Evolutionary conservation across 2,797 vertebrate species (phyloP).

Genomic region (Adelosebastes latens): DNA sequence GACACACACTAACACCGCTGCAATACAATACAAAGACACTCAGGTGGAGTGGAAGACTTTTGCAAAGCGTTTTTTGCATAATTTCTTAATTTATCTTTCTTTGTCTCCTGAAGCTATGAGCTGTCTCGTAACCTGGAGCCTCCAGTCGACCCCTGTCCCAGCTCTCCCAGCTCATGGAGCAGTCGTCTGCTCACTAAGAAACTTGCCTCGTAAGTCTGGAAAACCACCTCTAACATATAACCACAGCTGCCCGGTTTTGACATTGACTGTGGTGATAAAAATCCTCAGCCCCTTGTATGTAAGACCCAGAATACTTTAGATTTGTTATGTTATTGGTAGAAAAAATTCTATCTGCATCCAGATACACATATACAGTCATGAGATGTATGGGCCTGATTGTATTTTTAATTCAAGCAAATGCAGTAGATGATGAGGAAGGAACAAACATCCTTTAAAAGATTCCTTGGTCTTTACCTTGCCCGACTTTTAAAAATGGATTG

Average conservation of each 20-base stretch:
- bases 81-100: not conserved
- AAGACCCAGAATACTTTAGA: not conserved
- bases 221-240: not conserved
- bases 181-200: slow-evolving; percentile 86
- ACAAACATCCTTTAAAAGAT: not conserved
- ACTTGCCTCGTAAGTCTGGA: slow-evolving; percentile 83
- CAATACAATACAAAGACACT: not conserved
- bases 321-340: not conserved
- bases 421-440: not conserved
- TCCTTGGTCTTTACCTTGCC: not conserved
- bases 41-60: not conserved
- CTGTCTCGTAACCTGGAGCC: slow-evolving; percentile 89
- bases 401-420: not conserved
- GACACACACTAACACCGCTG: not conserved
- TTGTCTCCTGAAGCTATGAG: slow-evolving; percentile 80
- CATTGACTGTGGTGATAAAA: not conserved
- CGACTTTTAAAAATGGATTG: not conserved
- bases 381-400: not conserved
- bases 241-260: not conserved
- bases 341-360: not conserved
- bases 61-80: not conserved
- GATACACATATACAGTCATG: not conserved
- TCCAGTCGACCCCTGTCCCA: slow-evolving; percentile 88
- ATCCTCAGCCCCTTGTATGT: not conserved
- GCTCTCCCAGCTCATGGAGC: slow-evolving; percentile 82